These are phyloP conservation scores for Onychostruthus taczanowskii DNA, from an alignment of 2,113 vertebrate genomes.

Conservation along the genomic window DNA sequence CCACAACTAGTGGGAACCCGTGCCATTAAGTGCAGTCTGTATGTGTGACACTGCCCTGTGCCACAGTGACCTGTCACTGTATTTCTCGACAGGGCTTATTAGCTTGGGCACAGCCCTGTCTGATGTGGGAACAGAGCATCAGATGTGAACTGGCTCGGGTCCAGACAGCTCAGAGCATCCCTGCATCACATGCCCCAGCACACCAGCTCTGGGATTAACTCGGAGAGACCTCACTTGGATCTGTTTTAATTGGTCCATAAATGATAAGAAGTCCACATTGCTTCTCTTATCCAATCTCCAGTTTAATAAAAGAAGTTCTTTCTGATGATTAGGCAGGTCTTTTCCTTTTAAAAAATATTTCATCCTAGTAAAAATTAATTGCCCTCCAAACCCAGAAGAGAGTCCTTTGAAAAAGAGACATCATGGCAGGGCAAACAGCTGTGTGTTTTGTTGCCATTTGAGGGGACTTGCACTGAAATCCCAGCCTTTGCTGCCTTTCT, in stretches of 20 bases:
- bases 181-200: not conserved
- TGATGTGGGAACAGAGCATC: constrained; percentile 29
- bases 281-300: not conserved
- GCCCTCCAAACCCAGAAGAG: not conserved
- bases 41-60: not conserved
- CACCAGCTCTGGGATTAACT: not conserved
- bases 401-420: constrained; percentile 9
- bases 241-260: constrained; percentile 39
- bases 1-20: not conserved
- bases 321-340: not conserved
- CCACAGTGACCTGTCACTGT: not conserved
- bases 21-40: not conserved
- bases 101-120: constrained; percentile 8
- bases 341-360: not conserved
- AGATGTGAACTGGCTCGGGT: not conserved
- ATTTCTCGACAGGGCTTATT: not conserved
- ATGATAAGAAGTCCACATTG: not conserved
- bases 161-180: constrained; percentile 25
- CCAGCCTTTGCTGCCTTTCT: constrained; percentile 12
- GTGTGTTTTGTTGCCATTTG: not conserved
- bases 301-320: constrained; percentile 6
- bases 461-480: not conserved
- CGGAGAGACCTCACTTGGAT: not conserved
- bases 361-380: constrained; percentile 15
- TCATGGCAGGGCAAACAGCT: not conserved